phyloP scores from a whole-genome alignment of 2,113 vertebrate species.

The Empidonax alnorum region DNA sequence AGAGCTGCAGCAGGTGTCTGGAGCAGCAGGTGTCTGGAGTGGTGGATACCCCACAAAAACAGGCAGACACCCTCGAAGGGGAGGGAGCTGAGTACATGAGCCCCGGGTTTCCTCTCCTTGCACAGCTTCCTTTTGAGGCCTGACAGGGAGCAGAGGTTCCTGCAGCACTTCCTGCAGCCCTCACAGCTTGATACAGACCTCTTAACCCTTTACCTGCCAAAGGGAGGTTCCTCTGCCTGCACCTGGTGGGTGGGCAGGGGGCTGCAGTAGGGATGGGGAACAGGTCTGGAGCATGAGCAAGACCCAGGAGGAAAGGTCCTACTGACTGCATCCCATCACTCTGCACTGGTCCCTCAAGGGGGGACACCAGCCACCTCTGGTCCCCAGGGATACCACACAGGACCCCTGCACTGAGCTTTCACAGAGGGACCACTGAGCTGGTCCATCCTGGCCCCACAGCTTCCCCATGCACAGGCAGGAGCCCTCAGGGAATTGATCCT shows the following conservation, averaged over 20 bases:
- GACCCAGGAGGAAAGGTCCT: neutral
- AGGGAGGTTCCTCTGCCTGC: neutral
- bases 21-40: accelerated
- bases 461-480: neutral
- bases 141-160: neutral
- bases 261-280: neutral
- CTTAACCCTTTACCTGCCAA: slow-evolving; percentile 12
- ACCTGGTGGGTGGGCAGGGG: neutral
- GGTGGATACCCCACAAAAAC: neutral
- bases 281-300: neutral
- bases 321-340: neutral
- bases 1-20: accelerated
- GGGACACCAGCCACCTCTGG: neutral
- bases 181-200: neutral
- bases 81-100: neutral
- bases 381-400: accelerated
- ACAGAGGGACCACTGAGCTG: accelerated
- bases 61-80: neutral
- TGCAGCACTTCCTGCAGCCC: slow-evolving; percentile 45
- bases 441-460: neutral
- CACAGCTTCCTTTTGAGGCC: slow-evolving; percentile 40
- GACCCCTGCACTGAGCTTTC: neutral
- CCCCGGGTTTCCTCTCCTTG: neutral
- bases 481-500: neutral
- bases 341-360: neutral